These are phyloP conservation scores for Cosmopolites sordidus DNA, from an alignment of 2,888 invertebrate species.

Conservation along the genomic window DNA sequence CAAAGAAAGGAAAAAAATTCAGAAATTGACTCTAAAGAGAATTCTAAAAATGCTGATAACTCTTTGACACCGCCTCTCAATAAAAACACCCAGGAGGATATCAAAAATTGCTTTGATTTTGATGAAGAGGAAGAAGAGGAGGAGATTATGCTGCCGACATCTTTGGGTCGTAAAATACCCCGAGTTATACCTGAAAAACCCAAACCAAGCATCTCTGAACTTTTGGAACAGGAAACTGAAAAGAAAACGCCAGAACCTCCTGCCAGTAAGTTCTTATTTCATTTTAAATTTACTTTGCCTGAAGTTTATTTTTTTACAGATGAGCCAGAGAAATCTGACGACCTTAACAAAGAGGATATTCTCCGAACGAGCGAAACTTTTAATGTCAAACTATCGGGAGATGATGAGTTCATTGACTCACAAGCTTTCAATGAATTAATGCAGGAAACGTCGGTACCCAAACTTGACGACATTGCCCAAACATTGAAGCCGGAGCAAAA, in stretches of 20 bases:
- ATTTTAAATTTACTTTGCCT: too few species aligned
- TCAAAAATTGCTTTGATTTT: conserved; percentile 72
- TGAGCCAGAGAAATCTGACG: neutral
- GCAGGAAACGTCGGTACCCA: conserved; percentile 58
- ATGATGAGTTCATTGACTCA: conserved; percentile 41
- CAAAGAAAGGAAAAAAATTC: conserved; percentile 17
- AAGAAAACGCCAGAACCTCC: neutral
- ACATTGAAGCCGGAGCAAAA: conserved; percentile 43
- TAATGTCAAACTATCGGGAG: too few species aligned
- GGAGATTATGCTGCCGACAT: conserved; percentile 51
- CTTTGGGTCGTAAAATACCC: conserved; percentile 60
- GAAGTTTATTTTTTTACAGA: neutral
- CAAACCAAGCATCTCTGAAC: conserved; percentile 15
- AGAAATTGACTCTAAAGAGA: conserved; percentile 14
- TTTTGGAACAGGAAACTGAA: conserved; percentile 11
- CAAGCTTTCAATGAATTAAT: conserved; percentile 60
- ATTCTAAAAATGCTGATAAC: neutral
- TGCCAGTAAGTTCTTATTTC: too few species aligned
- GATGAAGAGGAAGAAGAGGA: conserved; percentile 70
- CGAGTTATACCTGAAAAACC: conserved; percentile 52
- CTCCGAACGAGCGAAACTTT: neutral
- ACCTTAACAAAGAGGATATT: neutral
- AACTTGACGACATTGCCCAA: conserved; percentile 53
- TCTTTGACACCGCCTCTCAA: neutral
- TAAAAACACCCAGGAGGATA: conserved; percentile 41